A percentile compares a stretch with the other conserved stretches of the same genome.
Evolutionary conservation across 1,140 invertebrate genomes (phyloP).

Genomic region (Cardiocondyla obscurior): DNA sequence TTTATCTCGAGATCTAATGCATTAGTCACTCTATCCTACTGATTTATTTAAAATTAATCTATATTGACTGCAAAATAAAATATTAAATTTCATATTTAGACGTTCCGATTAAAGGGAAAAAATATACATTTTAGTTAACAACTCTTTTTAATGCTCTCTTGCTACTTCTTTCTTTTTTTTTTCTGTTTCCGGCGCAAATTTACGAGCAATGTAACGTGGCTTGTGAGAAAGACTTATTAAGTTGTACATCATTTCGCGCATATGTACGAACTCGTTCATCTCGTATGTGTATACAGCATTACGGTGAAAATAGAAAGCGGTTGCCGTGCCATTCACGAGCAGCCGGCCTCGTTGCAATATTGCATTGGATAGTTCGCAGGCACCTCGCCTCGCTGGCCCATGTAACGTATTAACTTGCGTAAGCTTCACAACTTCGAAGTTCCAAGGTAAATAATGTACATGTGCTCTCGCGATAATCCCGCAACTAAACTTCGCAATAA

Average conservation of each 20-base stretch:
- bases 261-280: background rate
- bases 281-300: background rate
- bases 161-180: background rate
- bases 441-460: constrained; percentile 44
- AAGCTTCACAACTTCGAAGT: constrained; percentile 50
- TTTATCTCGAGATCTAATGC: too few species aligned
- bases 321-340: constrained; percentile 19
- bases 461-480: constrained; percentile 37
- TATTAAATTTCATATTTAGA: background rate
- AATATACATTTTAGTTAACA: background rate
- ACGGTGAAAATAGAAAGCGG: constrained; percentile 40
- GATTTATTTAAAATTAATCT: too few species aligned
- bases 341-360: constrained; percentile 45
- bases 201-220: background rate
- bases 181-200: background rate
- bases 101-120: background rate
- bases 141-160: background rate
- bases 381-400: constrained; percentile 3
- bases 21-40: too few species aligned
- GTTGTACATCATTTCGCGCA: background rate
- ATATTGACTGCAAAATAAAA: background rate
- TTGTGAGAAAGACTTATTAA: constrained; percentile 15
- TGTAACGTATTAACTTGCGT: constrained; percentile 53
- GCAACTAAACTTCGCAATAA: constrained; percentile 12
- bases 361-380: constrained; percentile 47